Evolutionary conservation across 2,888 invertebrate species (phyloP).

Genomic region (Neocrepidodera transversa): DNA sequence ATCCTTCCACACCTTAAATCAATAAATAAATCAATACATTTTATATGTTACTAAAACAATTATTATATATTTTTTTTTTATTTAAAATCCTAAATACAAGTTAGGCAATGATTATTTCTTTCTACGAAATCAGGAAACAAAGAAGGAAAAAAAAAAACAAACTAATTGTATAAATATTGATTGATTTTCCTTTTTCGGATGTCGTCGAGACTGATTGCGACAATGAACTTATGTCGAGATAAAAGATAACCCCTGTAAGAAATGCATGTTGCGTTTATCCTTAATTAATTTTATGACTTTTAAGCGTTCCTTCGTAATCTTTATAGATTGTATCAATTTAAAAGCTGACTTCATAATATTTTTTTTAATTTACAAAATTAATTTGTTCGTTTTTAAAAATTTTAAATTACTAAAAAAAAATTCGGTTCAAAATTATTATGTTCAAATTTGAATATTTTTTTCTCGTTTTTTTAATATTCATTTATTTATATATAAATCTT

Average conservation of each 20-base stretch:
- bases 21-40: neutral
- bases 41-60: neutral
- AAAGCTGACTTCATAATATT: constrained; percentile 12
- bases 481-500: too few relatives aligned
- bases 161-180: constrained; percentile 14
- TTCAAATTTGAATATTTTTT: too few relatives aligned
- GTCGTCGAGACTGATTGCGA: constrained; percentile 18
- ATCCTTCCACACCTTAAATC: constrained; percentile 2
- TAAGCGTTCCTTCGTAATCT: constrained; percentile 13
- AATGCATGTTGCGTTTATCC: constrained; percentile 21
- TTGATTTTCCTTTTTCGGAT: constrained; percentile 16
- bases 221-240: constrained; percentile 30
- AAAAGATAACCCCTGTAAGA: constrained; percentile 26
- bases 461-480: too few relatives aligned
- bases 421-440: too few relatives aligned
- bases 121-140: constrained; percentile 14
- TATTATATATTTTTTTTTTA: too few relatives aligned
- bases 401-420: too few relatives aligned
- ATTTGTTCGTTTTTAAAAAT: too few relatives aligned
- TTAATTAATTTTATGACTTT: constrained; percentile 28
- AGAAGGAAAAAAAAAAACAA: constrained; percentile 8
- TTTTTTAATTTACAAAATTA: too few relatives aligned
- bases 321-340: neutral
- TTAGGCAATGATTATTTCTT: constrained; percentile 11
- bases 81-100: too few relatives aligned